Evolutionary conservation across 1,140 invertebrate genomes (phyloP).

Genomic region (Ericerus pela): DNA sequence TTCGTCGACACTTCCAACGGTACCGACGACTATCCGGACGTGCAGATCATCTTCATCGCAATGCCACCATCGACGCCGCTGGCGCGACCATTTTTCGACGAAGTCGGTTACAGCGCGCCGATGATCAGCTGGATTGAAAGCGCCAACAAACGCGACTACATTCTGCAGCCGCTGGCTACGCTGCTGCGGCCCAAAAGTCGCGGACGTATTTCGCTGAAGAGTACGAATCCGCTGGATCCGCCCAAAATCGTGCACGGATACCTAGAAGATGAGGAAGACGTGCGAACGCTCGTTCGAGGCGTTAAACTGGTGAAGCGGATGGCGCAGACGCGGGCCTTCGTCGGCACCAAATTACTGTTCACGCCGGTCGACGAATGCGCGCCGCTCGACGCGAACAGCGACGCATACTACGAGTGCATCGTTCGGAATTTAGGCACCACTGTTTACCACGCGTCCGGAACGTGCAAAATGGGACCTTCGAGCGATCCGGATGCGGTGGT

Average conservation of each 20-base stretch:
- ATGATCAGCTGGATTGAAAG: not conserved
- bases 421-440: slow-evolving; percentile 31
- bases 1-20: not conserved
- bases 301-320: slow-evolving; percentile 48
- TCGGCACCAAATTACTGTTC: slow-evolving; percentile 39
- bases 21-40: not conserved
- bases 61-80: too few species aligned
- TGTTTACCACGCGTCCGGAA: slow-evolving; percentile 38
- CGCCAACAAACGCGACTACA: not conserved
- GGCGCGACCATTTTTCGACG: too few species aligned
- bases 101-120: too few species aligned
- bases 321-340: slow-evolving; percentile 44
- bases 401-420: slow-evolving; percentile 52
- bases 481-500: slow-evolving; percentile 42
- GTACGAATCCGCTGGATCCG: slow-evolving; percentile 46
- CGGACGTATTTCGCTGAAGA: slow-evolving; percentile 47
- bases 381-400: slow-evolving; percentile 36
- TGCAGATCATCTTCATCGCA: too few species aligned
- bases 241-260: slow-evolving; percentile 73
- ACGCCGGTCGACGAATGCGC: slow-evolving; percentile 32
- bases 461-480: slow-evolving; percentile 47
- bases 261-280: slow-evolving; percentile 29
- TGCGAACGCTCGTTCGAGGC: slow-evolving; percentile 40
- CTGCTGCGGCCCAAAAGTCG: slow-evolving; percentile 52
- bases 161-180: slow-evolving; percentile 33